Base-by-base conservation (phyloP, 2,888 invertebrate genomes). In the Ophraella communa region DNA sequence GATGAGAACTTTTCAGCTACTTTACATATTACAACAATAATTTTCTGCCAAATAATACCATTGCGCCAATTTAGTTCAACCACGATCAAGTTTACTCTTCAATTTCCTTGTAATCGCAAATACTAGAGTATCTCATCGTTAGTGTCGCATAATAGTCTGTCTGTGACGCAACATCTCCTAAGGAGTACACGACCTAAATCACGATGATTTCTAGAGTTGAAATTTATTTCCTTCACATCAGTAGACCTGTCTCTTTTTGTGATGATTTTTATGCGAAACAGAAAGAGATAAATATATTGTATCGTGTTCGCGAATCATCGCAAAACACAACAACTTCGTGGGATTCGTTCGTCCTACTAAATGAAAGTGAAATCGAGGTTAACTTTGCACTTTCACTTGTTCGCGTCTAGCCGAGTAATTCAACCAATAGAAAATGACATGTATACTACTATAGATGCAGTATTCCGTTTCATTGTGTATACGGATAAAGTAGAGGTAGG, bases 361-460 rank as follows among this genome's bases (percentile, higher is more conserved):
- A 83, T 80, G 82, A 83, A 83, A 83, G 82, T 83, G 83, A 83
- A 83, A 83, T 82, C 82, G 82, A 82, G 83, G 82, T 82, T 81
- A 82, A 78, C 79, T 82, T 82, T 82, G 79, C 82, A 82, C 82
- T 82, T 82, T 82, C 82, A 82, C 80, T 81, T 81, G 79, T 81
- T 79, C 77, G 77, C 78, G 81, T 81, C 81, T 81, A 81, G 80
- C 80, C 80, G 79, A 75, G 76, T 78, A 72, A 76, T 76, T 71
- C 79, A 73, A 73, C 80, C 80, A 80, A 80, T 80, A 77, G 75
- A 75, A 77, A 74, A 75, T 75, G 75, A 76, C 77, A 75, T 74
- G 75, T 72, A 73, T 72, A 71, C 72, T 74, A 76, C 75, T 39
- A n/a, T n/a, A 49, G 54, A 54, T 54, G 54, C 24, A 17, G 54